Conservation (phyloP, 53 echinoderm and acorn worm genomes). For the Apostichopus leukothele region DNA sequence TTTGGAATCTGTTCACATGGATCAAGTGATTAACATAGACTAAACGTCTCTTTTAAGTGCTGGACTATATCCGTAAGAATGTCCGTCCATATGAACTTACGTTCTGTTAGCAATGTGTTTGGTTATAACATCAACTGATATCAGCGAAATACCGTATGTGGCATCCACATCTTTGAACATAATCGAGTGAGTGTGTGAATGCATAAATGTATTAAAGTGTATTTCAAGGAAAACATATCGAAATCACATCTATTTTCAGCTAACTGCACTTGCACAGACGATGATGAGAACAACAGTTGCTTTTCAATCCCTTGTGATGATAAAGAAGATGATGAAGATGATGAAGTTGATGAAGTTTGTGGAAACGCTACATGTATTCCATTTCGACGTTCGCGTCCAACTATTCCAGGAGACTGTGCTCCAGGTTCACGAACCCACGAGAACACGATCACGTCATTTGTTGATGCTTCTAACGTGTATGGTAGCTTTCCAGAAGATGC, state of each 20-base stretch:
- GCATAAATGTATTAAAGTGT: no score
- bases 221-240: no score
- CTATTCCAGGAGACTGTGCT: constrained; percentile 6
- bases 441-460: constrained; percentile 24
- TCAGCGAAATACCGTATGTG: no score
- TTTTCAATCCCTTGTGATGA: constrained; percentile 2
- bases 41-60: no score
- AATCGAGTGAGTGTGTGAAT: no score
- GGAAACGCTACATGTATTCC: not conserved
- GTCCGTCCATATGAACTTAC: no score
- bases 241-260: not conserved
- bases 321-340: not conserved
- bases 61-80: no score
- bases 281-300: not conserved
- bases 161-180: no score
- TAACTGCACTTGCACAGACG: not conserved
- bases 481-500: not conserved
- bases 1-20: no score
- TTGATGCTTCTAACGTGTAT: constrained; percentile 32
- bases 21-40: no score
- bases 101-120: no score
- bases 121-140: no score
- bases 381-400: constrained; percentile 21
- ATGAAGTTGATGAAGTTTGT: not conserved
- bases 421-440: constrained; percentile 22